Conservation (phyloP, 2,113 vertebrate species). For the Tiliqua scincoides region DNA sequence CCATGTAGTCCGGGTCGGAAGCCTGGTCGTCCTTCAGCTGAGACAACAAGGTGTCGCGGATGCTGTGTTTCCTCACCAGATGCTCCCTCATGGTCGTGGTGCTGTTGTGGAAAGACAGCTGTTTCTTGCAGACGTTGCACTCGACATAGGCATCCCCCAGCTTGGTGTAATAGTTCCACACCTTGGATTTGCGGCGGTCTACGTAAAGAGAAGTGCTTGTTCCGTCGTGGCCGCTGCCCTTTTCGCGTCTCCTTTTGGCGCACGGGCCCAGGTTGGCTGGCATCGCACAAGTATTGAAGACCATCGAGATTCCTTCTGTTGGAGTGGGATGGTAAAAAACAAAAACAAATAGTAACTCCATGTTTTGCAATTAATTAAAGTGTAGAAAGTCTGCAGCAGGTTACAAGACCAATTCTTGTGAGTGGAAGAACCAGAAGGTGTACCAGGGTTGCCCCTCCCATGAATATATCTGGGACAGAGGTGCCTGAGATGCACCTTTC, state of each 20-base stretch:
- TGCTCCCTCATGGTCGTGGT: constrained; percentile 76
- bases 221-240: not conserved
- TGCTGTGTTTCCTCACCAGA: constrained; percentile 72
- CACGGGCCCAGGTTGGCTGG: constrained; percentile 45
- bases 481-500: not conserved
- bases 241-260: constrained; percentile 62
- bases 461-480: not conserved
- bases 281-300: constrained; percentile 49
- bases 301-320: constrained; percentile 32
- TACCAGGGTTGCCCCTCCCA: not conserved
- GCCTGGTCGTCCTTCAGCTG: constrained; percentile 64
- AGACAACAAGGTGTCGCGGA: constrained; percentile 57
- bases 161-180: constrained; percentile 77
- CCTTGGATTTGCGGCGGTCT: constrained; percentile 69
- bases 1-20: constrained; percentile 43
- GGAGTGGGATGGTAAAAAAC: not conserved
- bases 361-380: not conserved
- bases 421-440: not conserved
- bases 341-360: not conserved
- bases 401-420: not conserved
- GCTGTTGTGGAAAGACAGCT: constrained; percentile 78
- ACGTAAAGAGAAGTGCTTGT: constrained; percentile 5
- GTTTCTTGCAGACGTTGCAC: constrained; percentile 76
- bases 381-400: not conserved
- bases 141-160: constrained; percentile 71